These are phyloP conservation scores for Athene noctua DNA, from an alignment of 2,113 vertebrate genomes.

Conservation along the genomic window DNA sequence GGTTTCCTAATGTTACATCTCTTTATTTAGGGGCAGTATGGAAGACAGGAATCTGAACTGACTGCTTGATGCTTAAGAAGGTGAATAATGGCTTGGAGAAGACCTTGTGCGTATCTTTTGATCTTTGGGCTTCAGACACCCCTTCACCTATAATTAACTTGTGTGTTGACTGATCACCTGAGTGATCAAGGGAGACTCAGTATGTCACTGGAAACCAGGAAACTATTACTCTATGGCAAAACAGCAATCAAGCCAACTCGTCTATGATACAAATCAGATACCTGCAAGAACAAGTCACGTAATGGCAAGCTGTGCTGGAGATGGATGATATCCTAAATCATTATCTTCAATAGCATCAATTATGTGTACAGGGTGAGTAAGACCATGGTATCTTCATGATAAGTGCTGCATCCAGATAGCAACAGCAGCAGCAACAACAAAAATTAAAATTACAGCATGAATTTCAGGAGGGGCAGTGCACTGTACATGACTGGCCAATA, in stretches of 20 bases:
- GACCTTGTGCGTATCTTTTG: slow-evolving; percentile 39
- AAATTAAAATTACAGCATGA: slow-evolving; percentile 29
- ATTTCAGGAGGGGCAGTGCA: slow-evolving; percentile 21
- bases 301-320: slow-evolving; percentile 37
- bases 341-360: slow-evolving; percentile 50
- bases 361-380: slow-evolving; percentile 48
- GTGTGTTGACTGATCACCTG: slow-evolving; percentile 57
- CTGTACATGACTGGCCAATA: not conserved
- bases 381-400: slow-evolving; percentile 28
- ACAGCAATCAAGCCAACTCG: slow-evolving; percentile 37
- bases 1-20: not conserved
- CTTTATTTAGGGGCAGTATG: not conserved
- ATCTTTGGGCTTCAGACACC: slow-evolving; percentile 50
- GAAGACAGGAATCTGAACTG: not conserved
- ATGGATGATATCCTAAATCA: slow-evolving; percentile 64
- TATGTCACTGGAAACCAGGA: slow-evolving; percentile 43
- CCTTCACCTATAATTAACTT: slow-evolving; percentile 60
- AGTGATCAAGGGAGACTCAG: slow-evolving; percentile 43
- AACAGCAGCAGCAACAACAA: slow-evolving; percentile 23
- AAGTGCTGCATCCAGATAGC: not conserved
- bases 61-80: slow-evolving; percentile 20
- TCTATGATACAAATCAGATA: slow-evolving; percentile 58
- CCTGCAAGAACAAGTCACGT: slow-evolving; percentile 36
- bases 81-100: slow-evolving; percentile 58
- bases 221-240: slow-evolving; percentile 52